Evolutionary conservation across 2,888 invertebrate genomes (phyloP).

Genomic region (Lissocephala sabroskyi): DNA sequence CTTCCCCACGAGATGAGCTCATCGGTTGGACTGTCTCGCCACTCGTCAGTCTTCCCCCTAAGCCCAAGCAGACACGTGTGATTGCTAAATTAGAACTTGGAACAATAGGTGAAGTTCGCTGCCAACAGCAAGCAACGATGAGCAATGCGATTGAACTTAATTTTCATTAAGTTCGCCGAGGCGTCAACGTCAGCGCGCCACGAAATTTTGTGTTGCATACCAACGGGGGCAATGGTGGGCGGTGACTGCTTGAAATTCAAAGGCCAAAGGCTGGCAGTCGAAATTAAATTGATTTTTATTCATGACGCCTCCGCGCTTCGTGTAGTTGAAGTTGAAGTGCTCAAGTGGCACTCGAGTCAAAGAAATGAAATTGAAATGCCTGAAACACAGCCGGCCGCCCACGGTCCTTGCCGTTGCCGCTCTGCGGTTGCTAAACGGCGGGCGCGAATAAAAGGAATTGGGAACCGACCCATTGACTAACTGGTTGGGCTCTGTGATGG

Average conservation of each 20-base stretch:
- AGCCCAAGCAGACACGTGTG: too few species aligned
- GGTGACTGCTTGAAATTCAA: conserved; percentile 35
- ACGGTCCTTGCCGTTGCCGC: conserved; percentile 25
- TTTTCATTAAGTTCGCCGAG: conserved; percentile 42
- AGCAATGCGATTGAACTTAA: conserved; percentile 11
- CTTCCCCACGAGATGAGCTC: too few species aligned
- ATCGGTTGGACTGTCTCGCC: too few species aligned
- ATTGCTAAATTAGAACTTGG: conserved; percentile 53
- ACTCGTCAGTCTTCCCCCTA: too few species aligned
- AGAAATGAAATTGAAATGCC: conserved; percentile 55
- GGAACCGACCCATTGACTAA: too few species aligned
- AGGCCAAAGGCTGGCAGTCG: conserved; percentile 32
- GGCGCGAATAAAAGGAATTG: conserved; percentile 46
- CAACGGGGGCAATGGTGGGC: conserved; percentile 19
- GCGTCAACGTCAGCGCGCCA: conserved; percentile 23
- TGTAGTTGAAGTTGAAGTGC: conserved; percentile 33
- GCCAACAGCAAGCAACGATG: too few species aligned
- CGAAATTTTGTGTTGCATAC: conserved; percentile 41
- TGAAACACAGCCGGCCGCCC: conserved; percentile 17
- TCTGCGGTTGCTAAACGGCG: conserved; percentile 4
- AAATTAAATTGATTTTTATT: conserved; percentile 58
- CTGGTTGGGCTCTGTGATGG: too few species aligned
- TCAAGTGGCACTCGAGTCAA: conserved; percentile 33
- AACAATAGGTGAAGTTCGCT: conserved; percentile 59
- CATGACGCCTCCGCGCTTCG: conserved; percentile 19